Conservation (phyloP, 2,113 vertebrate species). For the Bolborhynchus lineola region DNA sequence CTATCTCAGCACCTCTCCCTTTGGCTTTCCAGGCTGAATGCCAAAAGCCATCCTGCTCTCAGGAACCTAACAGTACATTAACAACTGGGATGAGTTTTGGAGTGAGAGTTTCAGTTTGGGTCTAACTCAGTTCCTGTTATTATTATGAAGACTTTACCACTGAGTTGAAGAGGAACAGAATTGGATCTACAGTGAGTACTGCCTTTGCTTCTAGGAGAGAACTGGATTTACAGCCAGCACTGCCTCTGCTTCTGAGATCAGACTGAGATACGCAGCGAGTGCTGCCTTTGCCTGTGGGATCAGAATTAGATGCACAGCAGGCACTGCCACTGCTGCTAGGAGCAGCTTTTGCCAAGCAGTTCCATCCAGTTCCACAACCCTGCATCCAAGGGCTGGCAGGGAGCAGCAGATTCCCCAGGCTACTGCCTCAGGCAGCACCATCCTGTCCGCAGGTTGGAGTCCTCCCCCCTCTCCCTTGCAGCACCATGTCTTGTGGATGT, state of each 20-base stretch:
- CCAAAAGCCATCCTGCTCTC: neutral
- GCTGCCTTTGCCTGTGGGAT: neutral
- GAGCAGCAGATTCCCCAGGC: neutral
- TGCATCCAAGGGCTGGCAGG: neutral
- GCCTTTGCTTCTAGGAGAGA: neutral
- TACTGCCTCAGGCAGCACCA: neutral
- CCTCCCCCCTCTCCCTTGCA: neutral
- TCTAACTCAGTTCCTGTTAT: neutral
- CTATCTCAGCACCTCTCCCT: neutral
- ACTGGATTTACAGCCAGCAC: neutral
- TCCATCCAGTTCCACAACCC: neutral
- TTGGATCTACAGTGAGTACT: accelerated
- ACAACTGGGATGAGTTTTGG: neutral
- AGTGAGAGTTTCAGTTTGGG: neutral
- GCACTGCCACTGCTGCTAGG: neutral
- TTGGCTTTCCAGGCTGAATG: neutral
- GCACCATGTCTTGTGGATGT: accelerated
- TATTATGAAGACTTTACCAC: neutral
- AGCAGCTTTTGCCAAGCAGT: neutral
- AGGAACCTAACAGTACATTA: neutral
- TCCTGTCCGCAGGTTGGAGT: accelerated
- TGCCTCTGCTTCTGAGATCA: neutral
- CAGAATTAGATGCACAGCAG: neutral
- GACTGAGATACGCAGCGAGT: accelerated
- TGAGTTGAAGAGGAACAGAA: neutral